Percentiles rank a stretch among this genome's conserved stretches.
Evolutionary conservation across 2,888 invertebrate genomes (phyloP).

Genomic region (Tortrix viridana): DNA sequence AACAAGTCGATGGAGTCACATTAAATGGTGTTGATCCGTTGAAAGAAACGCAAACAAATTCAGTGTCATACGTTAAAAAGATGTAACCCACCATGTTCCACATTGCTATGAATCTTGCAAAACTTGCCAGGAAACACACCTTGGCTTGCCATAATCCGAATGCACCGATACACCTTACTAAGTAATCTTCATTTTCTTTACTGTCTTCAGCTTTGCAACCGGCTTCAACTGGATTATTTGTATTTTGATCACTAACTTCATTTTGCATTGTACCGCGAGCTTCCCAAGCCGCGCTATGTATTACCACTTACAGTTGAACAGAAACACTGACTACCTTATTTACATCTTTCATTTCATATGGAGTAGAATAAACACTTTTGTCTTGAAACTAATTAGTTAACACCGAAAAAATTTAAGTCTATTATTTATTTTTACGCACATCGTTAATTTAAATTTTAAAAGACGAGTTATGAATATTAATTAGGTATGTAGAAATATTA

Average conservation of each 20-base stretch:
- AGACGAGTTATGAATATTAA: too few species aligned
- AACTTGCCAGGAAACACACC: conserved; percentile 44
- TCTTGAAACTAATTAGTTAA: too few species aligned
- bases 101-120: conserved; percentile 50
- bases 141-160: conserved; percentile 59
- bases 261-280: too few species aligned
- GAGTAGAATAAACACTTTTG: too few species aligned
- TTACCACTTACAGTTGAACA: too few species aligned
- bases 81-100: conserved; percentile 56
- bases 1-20: conserved; percentile 55
- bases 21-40: conserved; percentile 43
- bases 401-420: too few species aligned
- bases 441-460: too few species aligned
- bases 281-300: too few species aligned
- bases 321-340: too few species aligned
- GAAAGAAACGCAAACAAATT: conserved; percentile 55
- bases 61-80: conserved; percentile 57
- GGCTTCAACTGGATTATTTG: not conserved
- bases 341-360: too few species aligned
- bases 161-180: conserved; percentile 59
- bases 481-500: too few species aligned
- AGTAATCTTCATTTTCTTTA: conserved; percentile 55
- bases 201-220: conserved; percentile 8
- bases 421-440: too few species aligned
- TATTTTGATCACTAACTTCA: not conserved